A percentile compares a stretch with the other conserved stretches of the same genome.
Conservation (phyloP, 2,113 vertebrate species). For the Gopherus evgoodei region DNA sequence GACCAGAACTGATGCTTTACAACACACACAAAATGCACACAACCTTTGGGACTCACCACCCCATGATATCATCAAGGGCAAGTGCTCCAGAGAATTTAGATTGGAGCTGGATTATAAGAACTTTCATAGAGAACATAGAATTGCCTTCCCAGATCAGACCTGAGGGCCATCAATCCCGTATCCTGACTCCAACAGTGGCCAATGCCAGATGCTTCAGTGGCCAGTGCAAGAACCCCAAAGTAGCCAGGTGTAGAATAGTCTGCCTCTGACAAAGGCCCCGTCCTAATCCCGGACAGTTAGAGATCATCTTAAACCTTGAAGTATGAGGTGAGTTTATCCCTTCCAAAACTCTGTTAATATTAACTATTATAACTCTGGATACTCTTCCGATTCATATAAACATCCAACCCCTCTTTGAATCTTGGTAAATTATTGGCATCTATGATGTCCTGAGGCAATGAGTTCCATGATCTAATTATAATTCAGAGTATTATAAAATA, state of each 20-base stretch:
- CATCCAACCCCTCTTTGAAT: not conserved
- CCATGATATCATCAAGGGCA: rapidly evolving
- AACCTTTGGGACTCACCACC: rapidly evolving
- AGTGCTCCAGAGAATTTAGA: not conserved
- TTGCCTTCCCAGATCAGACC: not conserved
- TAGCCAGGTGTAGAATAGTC: not conserved
- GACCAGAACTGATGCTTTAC: not conserved
- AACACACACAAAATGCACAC: rapidly evolving
- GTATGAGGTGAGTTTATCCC: rapidly evolving
- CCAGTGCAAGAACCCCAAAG: not conserved
- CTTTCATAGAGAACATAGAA: not conserved
- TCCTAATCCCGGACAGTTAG: not conserved
- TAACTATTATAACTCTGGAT: not conserved
- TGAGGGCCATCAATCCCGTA: not conserved
- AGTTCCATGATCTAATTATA: not conserved
- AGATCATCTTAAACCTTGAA: not conserved
- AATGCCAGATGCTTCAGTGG: not conserved
- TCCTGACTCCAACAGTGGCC: not conserved
- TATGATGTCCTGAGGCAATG: not conserved
- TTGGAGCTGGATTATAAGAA: not conserved
- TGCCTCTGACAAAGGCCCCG: not conserved
- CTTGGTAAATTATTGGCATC: not conserved
- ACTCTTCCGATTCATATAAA: not conserved
- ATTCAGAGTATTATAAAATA: no score
- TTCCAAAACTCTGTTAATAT: not conserved